phyloP scores from a whole-genome alignment of 1,140 invertebrate species.

The Drosophila mauritiana region DNA sequence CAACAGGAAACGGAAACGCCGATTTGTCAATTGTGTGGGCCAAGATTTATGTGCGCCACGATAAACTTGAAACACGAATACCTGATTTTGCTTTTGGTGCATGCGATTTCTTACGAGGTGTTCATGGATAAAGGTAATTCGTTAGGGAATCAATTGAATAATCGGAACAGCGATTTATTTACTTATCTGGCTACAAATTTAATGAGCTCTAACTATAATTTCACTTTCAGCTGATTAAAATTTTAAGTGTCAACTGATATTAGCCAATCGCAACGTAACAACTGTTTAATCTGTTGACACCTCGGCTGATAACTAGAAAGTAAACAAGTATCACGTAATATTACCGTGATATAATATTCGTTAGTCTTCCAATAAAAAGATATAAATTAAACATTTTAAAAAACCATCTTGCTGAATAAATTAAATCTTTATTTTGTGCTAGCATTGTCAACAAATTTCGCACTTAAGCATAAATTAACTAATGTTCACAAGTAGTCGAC shows the following conservation, averaged over 20 bases:
- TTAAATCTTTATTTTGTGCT: conserved; percentile 34
- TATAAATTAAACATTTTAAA: background rate
- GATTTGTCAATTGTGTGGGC: conserved; percentile 56
- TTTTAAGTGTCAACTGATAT: conserved; percentile 15
- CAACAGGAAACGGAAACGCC: conserved; percentile 55
- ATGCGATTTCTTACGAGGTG: conserved; percentile 4
- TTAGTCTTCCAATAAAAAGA: background rate
- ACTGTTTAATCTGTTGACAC: conserved; percentile 18
- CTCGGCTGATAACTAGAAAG: conserved; percentile 9
- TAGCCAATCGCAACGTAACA: conserved; percentile 3
- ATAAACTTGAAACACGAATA: conserved; percentile 43
- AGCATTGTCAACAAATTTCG: conserved; percentile 5
- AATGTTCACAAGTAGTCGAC: background rate
- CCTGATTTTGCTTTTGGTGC: conserved; percentile 33
- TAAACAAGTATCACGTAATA: conserved; percentile 4
- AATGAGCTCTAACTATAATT: background rate
- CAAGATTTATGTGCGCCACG: conserved; percentile 40
- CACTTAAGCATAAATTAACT: conserved; percentile 33
- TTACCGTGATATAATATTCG: background rate
- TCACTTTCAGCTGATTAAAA: background rate
- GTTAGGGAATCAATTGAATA: background rate
- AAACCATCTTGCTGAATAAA: conserved; percentile 8
- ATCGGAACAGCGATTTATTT: background rate
- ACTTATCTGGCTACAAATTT: no score
- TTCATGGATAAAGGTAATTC: conserved; percentile 28